Evolutionary conservation across 2,888 invertebrate genomes (phyloP).

Genomic region (Heliconius ethilla): DNA sequence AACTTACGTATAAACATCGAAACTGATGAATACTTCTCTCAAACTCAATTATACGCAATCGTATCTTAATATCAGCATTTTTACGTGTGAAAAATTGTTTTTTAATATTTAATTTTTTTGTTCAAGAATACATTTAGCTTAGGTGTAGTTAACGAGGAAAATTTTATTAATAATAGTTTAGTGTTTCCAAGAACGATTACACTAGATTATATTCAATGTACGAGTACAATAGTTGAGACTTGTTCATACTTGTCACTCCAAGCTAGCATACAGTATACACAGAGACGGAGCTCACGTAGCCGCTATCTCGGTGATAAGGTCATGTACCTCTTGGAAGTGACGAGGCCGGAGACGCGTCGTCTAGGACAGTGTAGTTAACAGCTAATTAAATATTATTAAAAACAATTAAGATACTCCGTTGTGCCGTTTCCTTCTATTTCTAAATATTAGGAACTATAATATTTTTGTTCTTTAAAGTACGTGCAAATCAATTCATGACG

Average conservation of each 20-base stretch:
- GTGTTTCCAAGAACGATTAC: background rate
- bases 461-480: too few species aligned
- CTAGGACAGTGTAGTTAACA: background rate
- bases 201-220: background rate
- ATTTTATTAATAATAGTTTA: background rate
- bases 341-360: conserved; percentile 9
- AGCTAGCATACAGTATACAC: background rate
- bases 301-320: conserved; percentile 11
- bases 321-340: conserved; percentile 3
- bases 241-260: conserved; percentile 1
- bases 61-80: too few species aligned
- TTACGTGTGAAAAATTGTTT: too few species aligned
- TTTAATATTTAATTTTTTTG: too few species aligned
- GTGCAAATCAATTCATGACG: too few species aligned
- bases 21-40: too few species aligned
- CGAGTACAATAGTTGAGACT: background rate
- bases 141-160: too few species aligned
- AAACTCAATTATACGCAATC: too few species aligned
- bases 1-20: too few species aligned
- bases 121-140: too few species aligned
- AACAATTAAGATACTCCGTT: background rate
- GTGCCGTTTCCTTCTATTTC: background rate
- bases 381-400: background rate
- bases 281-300: conserved; percentile 7
- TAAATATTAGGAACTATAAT: background rate